Base-by-base conservation (phyloP, 1,140 invertebrate species). In the Drosophila pseudoananassae region DNA sequence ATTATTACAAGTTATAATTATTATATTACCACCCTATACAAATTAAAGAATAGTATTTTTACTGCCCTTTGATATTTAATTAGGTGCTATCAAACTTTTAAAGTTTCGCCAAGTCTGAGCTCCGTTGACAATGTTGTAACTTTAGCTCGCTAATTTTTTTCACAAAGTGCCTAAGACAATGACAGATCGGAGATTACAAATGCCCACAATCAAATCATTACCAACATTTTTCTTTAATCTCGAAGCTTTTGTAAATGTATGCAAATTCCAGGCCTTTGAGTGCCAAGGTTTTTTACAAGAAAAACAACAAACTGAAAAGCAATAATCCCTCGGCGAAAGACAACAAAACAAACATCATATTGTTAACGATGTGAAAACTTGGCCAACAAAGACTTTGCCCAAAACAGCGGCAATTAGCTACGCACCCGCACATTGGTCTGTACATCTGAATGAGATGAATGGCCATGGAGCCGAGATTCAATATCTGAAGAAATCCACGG, bases 231-330 rank as follows among this genome's bases (percentile, higher is more conserved):
- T 74, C 58, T 46, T 20, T 52, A 74, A 74, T 74, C 70, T 74
- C 49, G 3, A 20, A 27, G 70, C 46, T 66, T 76, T 59, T 75
- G 25, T 75, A 76, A 79, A 78, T 78, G 75, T 82, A 87, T 87
- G 82, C 82, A 78, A 87, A 87, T 87, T 69, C 74, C 73, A 43
- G 36, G 66, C 50, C 65, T 81, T 84, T 85, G 81, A 85, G 82
- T 87, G 82, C 55, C 82, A 87, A 87, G 82, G 82, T 54, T 76
- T 55, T 78, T 85, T 87, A 88, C 83, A 82, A 88, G 83, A 88
- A 60, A 61, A 70, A 55, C 38, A 10, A 17, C 29, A 56, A 31
- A 68, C 20, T 8, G 14, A 64, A 29, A 47, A 17, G 17, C 40
- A 43, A 59, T 49, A 76, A 68, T 59, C 63, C 40, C 38, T 45